Evolutionary conservation across 1,140 invertebrate species (phyloP), one percentile per base, ranked within the genome.

Genomic region (Bicyclus anynana): DNA sequence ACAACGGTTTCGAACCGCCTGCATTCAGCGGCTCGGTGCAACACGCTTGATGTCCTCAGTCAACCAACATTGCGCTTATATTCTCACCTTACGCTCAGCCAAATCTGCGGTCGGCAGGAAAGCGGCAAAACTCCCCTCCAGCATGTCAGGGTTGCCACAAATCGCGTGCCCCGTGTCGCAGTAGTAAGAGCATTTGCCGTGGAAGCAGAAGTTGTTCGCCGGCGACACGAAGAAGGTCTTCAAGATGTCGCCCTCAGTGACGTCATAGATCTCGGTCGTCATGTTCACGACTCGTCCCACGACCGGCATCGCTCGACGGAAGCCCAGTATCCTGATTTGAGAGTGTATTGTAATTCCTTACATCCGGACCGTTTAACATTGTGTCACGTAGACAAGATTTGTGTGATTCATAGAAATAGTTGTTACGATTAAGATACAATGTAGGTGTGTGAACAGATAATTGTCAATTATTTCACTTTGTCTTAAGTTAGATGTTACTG

Each of bases 141-240:
- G 88, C 84, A 93, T 95, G 75, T 99, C 97, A 2, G 97, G 98
- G 84, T 94, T 94, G 47, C 98, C 98, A 81, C 98, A 99, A 65
- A 99, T 95, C 23, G 98, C 98, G 80, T 99, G 98, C 35, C 95
- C 94, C 0, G 98, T 99, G 90, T 99, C 98, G 89, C 98, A 99
- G 89, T 99, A 99, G 89, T 99, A 99, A 35, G 96, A 96, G 86
- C 98, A 99, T 76, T 96, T 95, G 59, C 95, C 95, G 84, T 97
- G 96, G 84, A 97, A 97, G 85, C 96, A 97, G 75, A 97, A 92
- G 89, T 97, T 97, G 72, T 95, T 94, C n/a, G 95, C 95, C 1
- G 96, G 96, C 18, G 97, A 98, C 52, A 97, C 94, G 91, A 98
- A 99, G 90, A 98, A 98, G 7, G 97, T 98, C 87, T 97, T 97